These are phyloP conservation scores for Nasonia giraulti DNA, from an alignment of 1,140 invertebrate genomes.

Conservation along the genomic window DNA sequence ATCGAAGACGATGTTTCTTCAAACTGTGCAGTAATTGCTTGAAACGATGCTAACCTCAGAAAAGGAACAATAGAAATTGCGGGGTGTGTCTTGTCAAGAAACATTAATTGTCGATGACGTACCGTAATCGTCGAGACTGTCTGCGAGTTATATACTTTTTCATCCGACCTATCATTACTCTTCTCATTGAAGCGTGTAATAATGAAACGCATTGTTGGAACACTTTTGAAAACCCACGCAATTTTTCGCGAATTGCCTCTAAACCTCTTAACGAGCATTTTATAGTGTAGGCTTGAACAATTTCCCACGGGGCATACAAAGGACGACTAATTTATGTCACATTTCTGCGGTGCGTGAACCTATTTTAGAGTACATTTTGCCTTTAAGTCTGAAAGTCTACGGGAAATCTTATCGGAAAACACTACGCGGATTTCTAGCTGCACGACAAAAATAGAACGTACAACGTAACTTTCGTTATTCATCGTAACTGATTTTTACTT, in stretches of 20 bases:
- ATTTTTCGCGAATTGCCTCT: not conserved
- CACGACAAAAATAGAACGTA: no score
- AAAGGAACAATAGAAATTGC: slow-evolving; percentile 42
- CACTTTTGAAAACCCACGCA: not conserved
- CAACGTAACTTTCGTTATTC: not conserved
- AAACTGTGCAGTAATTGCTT: slow-evolving; percentile 19
- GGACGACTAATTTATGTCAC: no score
- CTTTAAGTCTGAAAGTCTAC: no score
- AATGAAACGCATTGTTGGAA: slow-evolving; percentile 6
- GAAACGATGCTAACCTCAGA: not conserved
- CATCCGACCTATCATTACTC: slow-evolving; percentile 16
- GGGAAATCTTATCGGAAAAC: no score
- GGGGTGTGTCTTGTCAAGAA: slow-evolving; percentile 25
- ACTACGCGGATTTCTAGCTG: no score
- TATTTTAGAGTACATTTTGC: no score
- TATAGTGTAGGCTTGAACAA: not conserved
- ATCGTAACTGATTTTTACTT: not conserved
- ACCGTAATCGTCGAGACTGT: slow-evolving; percentile 20
- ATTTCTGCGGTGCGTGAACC: no score
- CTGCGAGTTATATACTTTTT: slow-evolving; percentile 23
- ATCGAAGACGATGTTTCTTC: not conserved
- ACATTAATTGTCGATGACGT: slow-evolving; percentile 6
- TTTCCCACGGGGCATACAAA: not conserved
- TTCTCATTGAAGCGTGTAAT: slow-evolving; percentile 32
- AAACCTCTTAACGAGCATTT: not conserved